Evolutionary conservation across 2,113 vertebrate species (phyloP).

Genomic region (Nibea albiflora): DNA sequence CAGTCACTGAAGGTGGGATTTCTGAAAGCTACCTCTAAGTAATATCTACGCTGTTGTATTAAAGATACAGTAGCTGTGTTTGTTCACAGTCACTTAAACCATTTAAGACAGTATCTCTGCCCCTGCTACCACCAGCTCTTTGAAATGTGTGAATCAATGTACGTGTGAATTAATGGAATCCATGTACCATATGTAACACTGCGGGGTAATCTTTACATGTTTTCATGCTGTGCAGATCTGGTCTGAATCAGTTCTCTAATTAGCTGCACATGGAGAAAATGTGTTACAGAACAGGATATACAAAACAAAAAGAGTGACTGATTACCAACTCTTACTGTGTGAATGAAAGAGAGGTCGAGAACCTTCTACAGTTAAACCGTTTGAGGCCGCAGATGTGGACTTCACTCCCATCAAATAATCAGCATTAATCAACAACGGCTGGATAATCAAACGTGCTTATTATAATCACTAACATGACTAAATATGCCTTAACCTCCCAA

Average conservation of each 20-base stretch:
- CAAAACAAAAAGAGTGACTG: not conserved
- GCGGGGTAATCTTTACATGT: constrained; percentile 20
- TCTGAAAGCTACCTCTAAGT: not conserved
- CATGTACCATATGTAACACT: not conserved
- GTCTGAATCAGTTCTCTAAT: not conserved
- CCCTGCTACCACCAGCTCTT: not conserved
- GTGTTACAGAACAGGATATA: not conserved
- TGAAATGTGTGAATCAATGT: not conserved
- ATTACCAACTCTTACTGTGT: not conserved
- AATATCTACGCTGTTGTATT: not conserved
- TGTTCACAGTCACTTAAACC: not conserved
- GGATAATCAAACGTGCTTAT: too few species aligned
- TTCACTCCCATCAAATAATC: too few species aligned
- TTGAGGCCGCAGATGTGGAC: too few species aligned
- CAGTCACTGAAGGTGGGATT: not conserved
- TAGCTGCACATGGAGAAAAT: not conserved
- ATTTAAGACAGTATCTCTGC: not conserved
- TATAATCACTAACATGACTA: too few species aligned
- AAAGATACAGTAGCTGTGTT: not conserved
- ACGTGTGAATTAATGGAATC: too few species aligned
- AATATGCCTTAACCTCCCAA: too few species aligned
- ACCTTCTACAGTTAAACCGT: too few species aligned
- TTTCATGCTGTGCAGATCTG: constrained; percentile 21
- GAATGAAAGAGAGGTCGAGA: too few species aligned
- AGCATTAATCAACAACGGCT: too few species aligned